These are phyloP conservation scores for Danionella dracula DNA, from an alignment of 2,797 vertebrate species.

Conservation along the genomic window DNA sequence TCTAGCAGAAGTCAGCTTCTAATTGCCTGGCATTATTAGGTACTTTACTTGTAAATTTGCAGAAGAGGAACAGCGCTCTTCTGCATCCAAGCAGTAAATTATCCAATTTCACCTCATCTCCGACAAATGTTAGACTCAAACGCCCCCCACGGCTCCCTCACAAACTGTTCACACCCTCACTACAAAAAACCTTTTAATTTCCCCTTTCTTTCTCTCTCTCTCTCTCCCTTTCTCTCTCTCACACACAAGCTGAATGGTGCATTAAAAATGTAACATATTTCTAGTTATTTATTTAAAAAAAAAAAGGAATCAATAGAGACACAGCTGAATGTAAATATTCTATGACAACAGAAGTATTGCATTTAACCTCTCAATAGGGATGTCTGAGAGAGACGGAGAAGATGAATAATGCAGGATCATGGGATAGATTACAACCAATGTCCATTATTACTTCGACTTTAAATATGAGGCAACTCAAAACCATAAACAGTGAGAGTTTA, in stretches of 20 bases:
- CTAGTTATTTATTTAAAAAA: slow-evolving; percentile 58
- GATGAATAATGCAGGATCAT: slow-evolving; percentile 60
- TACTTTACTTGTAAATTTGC: slow-evolving; percentile 78
- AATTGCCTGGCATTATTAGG: slow-evolving; percentile 77
- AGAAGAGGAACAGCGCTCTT: slow-evolving; percentile 71
- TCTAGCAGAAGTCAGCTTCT: slow-evolving; percentile 62
- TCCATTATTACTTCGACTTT: slow-evolving; percentile 55
- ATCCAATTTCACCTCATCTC: slow-evolving; percentile 75
- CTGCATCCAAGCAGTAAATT: slow-evolving; percentile 78
- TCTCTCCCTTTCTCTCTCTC: slow-evolving; percentile 41
- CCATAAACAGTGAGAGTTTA: slow-evolving; percentile 40
- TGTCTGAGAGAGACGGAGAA: slow-evolving; percentile 44
- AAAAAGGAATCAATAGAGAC: slow-evolving; percentile 52
- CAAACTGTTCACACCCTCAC: slow-evolving; percentile 24
- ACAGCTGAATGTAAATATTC: slow-evolving; percentile 57
- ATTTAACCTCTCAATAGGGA: slow-evolving; percentile 57
- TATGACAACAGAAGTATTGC: slow-evolving; percentile 55
- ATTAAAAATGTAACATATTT: slow-evolving; percentile 49
- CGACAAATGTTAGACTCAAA: slow-evolving; percentile 53
- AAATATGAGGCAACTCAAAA: slow-evolving; percentile 48
- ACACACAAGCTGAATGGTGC: slow-evolving; percentile 37
- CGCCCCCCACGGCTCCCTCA: slow-evolving; percentile 9
- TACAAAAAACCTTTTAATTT: slow-evolving; percentile 2
- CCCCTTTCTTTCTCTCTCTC: slow-evolving; percentile 39
- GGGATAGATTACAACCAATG: slow-evolving; percentile 51